A percentile compares a stretch with the other conserved stretches of the same genome.
Conservation (phyloP, 2,888 invertebrate species). For the Furcula furcula region DNA sequence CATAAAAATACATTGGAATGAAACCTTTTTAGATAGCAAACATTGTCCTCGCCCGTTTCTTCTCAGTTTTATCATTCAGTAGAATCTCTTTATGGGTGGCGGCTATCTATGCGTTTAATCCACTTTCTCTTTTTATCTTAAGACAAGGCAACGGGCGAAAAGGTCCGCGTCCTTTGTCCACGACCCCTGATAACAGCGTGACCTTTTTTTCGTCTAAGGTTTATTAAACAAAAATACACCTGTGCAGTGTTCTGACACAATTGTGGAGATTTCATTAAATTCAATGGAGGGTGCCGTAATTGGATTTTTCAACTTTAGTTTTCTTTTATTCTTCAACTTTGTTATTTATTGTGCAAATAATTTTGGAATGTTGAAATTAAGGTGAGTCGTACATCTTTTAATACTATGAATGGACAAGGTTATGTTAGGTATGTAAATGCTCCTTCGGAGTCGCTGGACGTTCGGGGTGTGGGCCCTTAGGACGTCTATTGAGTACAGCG, state of each 20-base stretch:
- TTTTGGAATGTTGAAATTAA: too few relatives aligned
- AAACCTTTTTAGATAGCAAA: conserved; percentile 41
- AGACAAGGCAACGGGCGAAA: conserved; percentile 59
- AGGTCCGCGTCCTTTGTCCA: conserved; percentile 61
- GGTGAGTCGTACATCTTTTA: too few relatives aligned
- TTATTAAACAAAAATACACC: conserved; percentile 70
- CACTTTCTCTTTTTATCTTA: conserved; percentile 71
- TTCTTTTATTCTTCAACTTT: conserved; percentile 17
- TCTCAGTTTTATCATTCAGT: conserved; percentile 30
- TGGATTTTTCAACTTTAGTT: conserved; percentile 43
- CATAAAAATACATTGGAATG: conserved; percentile 40
- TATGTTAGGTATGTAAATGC: too few relatives aligned
- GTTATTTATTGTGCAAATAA: conserved; percentile 31
- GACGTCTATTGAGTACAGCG: too few relatives aligned
- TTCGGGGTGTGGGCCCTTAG: too few relatives aligned
- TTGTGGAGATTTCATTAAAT: conserved; percentile 60
- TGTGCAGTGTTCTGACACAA: conserved; percentile 53
- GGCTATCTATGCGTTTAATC: conserved; percentile 75
- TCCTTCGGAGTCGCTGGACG: too few relatives aligned
- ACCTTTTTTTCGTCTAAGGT: conserved; percentile 55
- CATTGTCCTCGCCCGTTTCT: conserved; percentile 28
- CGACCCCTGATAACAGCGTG: conserved; percentile 56
- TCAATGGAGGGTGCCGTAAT: conserved; percentile 51
- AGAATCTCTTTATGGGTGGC: conserved; percentile 35
- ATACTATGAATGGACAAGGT: too few relatives aligned